phyloP scores from a whole-genome alignment of 2,888 invertebrate genomes.

The Tenodera sinensis region DNA sequence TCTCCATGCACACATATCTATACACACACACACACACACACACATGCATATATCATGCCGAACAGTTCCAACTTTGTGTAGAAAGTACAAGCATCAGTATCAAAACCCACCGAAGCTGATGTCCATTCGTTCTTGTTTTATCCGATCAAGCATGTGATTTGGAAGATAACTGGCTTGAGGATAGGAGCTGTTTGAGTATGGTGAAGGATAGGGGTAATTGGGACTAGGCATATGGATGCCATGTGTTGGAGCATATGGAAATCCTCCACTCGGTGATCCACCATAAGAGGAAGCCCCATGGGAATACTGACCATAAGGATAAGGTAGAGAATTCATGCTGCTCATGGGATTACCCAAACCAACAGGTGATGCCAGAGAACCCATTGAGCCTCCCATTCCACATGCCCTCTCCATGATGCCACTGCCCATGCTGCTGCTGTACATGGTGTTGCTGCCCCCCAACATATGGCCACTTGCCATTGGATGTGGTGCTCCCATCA shows the following conservation, averaged over 20 bases:
- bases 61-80: neutral
- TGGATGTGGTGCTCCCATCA: conserved; percentile 46
- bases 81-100: conserved; percentile 34
- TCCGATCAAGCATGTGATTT: conserved; percentile 50
- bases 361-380: conserved; percentile 23
- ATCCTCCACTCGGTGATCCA: conserved; percentile 34
- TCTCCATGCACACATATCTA: neutral
- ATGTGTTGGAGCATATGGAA: conserved; percentile 47
- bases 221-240: conserved; percentile 66
- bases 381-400: conserved; percentile 36
- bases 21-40: neutral
- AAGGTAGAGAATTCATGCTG: conserved; percentile 36
- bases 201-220: conserved; percentile 59
- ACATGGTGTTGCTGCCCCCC: conserved; percentile 31
- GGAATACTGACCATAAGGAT: conserved; percentile 44
- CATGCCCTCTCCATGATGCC: conserved; percentile 34
- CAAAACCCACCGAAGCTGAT: conserved; percentile 52
- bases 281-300: conserved; percentile 40
- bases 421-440: conserved; percentile 29
- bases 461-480: conserved; percentile 38
- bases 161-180: conserved; percentile 42
- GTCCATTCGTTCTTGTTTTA: conserved; percentile 50
- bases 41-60: neutral
- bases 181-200: conserved; percentile 43
- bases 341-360: conserved; percentile 35